Percentiles rank a stretch among this genome's conserved stretches.
Evolutionary conservation across 2,113 vertebrate species (phyloP).

Genomic region (Carassius carassius): DNA sequence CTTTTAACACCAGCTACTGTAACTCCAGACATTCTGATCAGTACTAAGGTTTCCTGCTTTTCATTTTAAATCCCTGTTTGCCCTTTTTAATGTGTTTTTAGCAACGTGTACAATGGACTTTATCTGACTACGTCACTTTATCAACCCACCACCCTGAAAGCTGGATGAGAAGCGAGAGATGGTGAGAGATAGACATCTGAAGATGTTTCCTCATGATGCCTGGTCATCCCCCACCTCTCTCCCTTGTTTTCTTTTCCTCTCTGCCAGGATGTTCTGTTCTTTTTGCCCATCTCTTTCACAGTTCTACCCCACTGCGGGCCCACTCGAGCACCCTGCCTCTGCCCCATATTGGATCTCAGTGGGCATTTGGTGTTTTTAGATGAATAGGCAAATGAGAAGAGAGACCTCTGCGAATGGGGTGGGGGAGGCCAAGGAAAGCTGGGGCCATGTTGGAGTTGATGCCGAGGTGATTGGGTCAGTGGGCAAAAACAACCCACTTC

Average conservation of each 20-base stretch:
- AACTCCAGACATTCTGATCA: not conserved
- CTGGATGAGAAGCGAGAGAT: not conserved
- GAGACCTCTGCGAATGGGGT: conserved; percentile 33
- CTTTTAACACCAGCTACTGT: not conserved
- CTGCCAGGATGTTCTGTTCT: conserved; percentile 28
- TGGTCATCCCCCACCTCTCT: conserved; percentile 59
- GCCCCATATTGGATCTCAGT: conserved; percentile 83
- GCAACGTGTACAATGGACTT: not conserved
- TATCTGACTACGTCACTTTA: not conserved
- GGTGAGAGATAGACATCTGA: conserved; percentile 60
- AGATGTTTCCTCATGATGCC: conserved; percentile 64
- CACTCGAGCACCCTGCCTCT: conserved; percentile 74
- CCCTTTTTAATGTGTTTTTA: not conserved
- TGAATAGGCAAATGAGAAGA: conserved; percentile 79
- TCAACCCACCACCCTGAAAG: conserved; percentile 23
- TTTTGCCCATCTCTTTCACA: conserved; percentile 56
- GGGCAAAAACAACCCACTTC: conserved; percentile 68
- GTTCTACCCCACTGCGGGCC: conserved; percentile 72
- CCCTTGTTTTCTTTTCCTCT: conserved; percentile 48
- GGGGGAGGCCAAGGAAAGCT: conserved; percentile 32
- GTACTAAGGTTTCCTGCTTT: not conserved
- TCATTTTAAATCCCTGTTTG: not conserved
- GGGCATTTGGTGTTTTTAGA: conserved; percentile 79
- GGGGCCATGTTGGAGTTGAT: conserved; percentile 61
- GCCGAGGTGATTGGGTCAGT: conserved; percentile 71